Conservation (phyloP, 2,888 invertebrate species). For the Eristalinus aeneus region DNA sequence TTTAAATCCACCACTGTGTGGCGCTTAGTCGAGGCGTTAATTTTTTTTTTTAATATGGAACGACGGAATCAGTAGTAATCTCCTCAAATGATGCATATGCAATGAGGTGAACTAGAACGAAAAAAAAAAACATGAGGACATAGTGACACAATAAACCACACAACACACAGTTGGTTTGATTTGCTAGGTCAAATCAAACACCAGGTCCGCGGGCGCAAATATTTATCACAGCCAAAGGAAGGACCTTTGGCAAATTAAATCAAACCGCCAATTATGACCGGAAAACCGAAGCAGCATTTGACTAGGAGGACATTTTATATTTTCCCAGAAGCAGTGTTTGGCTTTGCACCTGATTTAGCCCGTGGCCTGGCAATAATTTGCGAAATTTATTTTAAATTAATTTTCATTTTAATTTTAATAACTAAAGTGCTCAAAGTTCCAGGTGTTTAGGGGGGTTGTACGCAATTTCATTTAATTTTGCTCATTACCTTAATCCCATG, state of each 20-base stretch:
- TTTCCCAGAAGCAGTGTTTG: neutral
- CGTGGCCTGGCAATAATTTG: neutral
- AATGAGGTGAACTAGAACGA: neutral
- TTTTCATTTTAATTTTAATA: neutral
- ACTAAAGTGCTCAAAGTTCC: neutral
- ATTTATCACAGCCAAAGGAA: neutral
- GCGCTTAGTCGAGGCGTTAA: neutral
- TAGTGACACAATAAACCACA: neutral
- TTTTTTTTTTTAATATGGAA: neutral
- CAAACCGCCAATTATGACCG: neutral
- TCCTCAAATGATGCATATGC: neutral
- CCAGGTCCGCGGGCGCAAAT: neutral
- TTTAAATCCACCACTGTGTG: neutral
- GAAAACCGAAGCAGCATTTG: neutral
- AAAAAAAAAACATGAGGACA: neutral
- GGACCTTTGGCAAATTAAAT: neutral
- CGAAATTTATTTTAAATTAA: neutral
- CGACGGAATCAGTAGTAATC: neutral
- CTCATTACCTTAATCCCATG: neutral
- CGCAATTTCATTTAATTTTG: neutral
- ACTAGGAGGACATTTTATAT: neutral
- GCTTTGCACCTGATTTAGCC: neutral
- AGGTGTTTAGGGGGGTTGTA: neutral
- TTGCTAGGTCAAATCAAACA: neutral
- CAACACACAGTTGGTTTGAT: neutral